phyloP scores from a whole-genome alignment of 1,140 invertebrate species.

The Euwallacea fornicatus region DNA sequence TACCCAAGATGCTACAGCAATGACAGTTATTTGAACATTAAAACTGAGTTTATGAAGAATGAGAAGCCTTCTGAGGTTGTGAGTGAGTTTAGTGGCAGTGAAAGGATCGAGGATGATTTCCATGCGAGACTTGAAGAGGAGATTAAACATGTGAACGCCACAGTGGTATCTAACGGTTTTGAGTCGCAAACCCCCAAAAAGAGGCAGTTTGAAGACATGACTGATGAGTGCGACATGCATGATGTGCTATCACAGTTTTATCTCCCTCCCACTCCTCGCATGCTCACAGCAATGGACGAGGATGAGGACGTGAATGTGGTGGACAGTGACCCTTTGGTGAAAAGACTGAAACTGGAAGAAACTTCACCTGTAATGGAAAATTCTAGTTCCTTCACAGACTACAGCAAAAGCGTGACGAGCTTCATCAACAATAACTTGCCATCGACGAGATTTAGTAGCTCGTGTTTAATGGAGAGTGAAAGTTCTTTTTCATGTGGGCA shows the following conservation, averaged over 20 bases:
- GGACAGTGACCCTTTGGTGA: constrained; percentile 50
- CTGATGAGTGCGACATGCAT: constrained; percentile 61
- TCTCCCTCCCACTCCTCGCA: constrained; percentile 68
- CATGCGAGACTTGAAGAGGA: constrained; percentile 53
- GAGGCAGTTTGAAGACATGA: constrained; percentile 57
- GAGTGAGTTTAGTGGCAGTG: background rate
- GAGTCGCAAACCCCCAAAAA: constrained; percentile 22
- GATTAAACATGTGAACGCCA: constrained; percentile 52
- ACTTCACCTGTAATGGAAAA: constrained; percentile 12
- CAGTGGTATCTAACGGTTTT: constrained; percentile 45
- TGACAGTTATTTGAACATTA: constrained; percentile 49
- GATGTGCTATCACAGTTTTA: constrained; percentile 70
- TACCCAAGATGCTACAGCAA: constrained; percentile 50
- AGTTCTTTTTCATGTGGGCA: constrained; percentile 55
- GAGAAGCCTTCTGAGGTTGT: constrained; percentile 30
- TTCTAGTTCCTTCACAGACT: constrained; percentile 9
- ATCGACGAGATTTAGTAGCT: constrained; percentile 28
- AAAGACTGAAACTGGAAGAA: constrained; percentile 47
- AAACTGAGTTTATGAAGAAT: constrained; percentile 50
- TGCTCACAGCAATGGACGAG: constrained; percentile 69
- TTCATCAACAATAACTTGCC: constrained; percentile 45
- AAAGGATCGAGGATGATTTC: constrained; percentile 46
- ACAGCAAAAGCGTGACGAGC: constrained; percentile 28
- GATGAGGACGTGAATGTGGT: constrained; percentile 55
- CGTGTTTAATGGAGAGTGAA: constrained; percentile 41